Evolutionary conservation across 1,140 invertebrate species (phyloP).

Genomic region (Scaptomyza montana): DNA sequence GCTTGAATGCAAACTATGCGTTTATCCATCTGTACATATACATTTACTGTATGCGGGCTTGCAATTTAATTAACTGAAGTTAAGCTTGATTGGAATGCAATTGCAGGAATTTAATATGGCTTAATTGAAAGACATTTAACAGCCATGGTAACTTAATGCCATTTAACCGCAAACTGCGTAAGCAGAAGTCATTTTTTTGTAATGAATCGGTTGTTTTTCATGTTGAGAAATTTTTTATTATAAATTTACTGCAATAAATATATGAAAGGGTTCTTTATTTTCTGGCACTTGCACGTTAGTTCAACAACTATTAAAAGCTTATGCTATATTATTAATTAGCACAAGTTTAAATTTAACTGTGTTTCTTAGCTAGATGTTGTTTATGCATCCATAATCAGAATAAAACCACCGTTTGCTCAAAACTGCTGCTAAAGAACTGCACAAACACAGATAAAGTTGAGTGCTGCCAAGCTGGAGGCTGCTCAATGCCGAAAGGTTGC

Average conservation of each 20-base stretch:
- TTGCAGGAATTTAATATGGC: conserved; percentile 55
- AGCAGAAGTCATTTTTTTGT: neutral
- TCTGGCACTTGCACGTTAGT: neutral
- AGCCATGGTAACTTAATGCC: neutral
- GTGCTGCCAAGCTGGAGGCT: conserved; percentile 6
- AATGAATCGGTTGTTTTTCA: neutral
- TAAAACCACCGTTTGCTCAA: neutral
- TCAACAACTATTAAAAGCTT: neutral
- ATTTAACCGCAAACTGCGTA: conserved; percentile 2
- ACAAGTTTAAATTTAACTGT: conserved; percentile 17
- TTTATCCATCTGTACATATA: conserved; percentile 12
- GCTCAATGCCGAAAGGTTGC: neutral
- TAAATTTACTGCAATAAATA: too few relatives aligned
- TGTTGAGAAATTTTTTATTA: neutral
- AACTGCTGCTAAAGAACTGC: conserved; percentile 30
- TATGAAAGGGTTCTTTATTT: neutral
- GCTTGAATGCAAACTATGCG: conserved; percentile 29
- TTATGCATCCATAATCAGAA: conserved; percentile 41
- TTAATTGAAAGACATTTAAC: conserved; percentile 41
- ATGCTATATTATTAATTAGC: conserved; percentile 17
- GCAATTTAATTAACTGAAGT: conserved; percentile 73
- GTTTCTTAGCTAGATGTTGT: neutral
- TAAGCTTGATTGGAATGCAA: conserved; percentile 52
- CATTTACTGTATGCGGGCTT: conserved; percentile 22
- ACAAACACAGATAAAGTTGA: conserved; percentile 72